Base-by-base conservation (phyloP, 2,888 invertebrate species). In the Thymelicus lineola region DNA sequence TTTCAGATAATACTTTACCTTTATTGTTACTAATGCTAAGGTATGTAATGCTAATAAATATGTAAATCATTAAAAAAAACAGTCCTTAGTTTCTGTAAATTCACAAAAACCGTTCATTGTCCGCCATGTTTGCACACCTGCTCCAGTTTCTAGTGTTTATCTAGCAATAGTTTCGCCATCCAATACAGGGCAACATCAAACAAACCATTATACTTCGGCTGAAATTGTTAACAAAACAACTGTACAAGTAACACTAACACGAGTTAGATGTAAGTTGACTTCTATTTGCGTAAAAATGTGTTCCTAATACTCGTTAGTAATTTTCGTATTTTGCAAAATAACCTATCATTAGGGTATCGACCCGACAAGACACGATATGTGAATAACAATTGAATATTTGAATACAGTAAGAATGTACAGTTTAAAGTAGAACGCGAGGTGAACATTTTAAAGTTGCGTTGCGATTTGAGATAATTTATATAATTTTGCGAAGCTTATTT, bases 141-240 rank as follows among this genome's bases (percentile, higher is more conserved):
- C 76, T 72, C 55, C 61, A 73, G 71, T 79, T 82, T 81, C 81
- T 81, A 86, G 82, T 75, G 79, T 78, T 79, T 75, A 80, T 81
- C 80, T 80, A 77, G 79, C 82, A 77, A 81, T 79, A 76, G 79
- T 78, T 80, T 79, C 73, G 75, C 72, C 72, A 73, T 73, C 67
- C 66, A 62, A 80, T 86, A 77, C 80, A 82, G 83, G 82, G 79
- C 85, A 83, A 82, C 83, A 80, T 85, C 82, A 86, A 87, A 86
- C 80, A 77, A 76, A 71, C 73, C 45, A 71, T 69, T 58, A 17
- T 55, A 28, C 58, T 69, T 63, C 58, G 28, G 58, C 20, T 61
- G 15, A 10, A 62, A 35, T 57, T 62, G 68, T 68, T 62, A 17
- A 57, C 57, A 15, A 14, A 68, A 69, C 69, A 63, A 63, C 69